Base-by-base conservation (phyloP, 2,797 vertebrate species). In the Malacoraja senta region DNA sequence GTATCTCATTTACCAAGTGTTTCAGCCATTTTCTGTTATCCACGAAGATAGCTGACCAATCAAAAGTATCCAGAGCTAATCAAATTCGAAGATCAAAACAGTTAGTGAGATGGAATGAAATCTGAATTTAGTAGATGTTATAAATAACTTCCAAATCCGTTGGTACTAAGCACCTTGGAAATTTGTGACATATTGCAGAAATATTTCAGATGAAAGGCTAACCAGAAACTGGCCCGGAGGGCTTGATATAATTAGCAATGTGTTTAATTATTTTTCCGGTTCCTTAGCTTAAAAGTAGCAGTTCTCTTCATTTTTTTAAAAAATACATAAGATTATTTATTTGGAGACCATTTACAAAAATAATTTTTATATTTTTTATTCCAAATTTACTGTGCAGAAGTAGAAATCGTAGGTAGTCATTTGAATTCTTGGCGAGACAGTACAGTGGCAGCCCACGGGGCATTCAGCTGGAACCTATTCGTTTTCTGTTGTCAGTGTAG, bases 401-500 rank as follows among this genome's bases (percentile, higher is more conserved):
- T 26, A 68, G 71, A 76, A 24, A 76, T 53, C 19, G 12, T 74
- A n/a, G 19, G 17, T 2, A 24, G 4, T 68, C 53, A 71, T 76
- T 17, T 53, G 38, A 53, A 58, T 92, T 76, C 71, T 71, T 76
- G 90, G 38, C 21, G 19, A 58, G 71, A 74, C 38, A 53, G 8
- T 13, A n/a, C n/a, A 10, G 10, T 53, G 10, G 71, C 58, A 26
- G 65, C 21, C 68, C 8, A 44, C 21, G 29, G 35, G 90, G 90
- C 90, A 76, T 58, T 76, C 71, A 92, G 26, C 71, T 92, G 13
- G 24, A 76, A 10, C 71, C 88, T 76, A 53, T 92, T 76, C 90
- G 76, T 76, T 71, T 92, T 92, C 26, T 26, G 38, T 92, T 92
- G 71, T 92, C 90, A 92, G 35, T 76, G 65, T 44, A 58, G 38